A percentile compares a stretch with the other conserved stretches of the same genome.
phyloP scores from a whole-genome alignment of 2,113 vertebrate genomes.

The Zosterops pallidus region DNA sequence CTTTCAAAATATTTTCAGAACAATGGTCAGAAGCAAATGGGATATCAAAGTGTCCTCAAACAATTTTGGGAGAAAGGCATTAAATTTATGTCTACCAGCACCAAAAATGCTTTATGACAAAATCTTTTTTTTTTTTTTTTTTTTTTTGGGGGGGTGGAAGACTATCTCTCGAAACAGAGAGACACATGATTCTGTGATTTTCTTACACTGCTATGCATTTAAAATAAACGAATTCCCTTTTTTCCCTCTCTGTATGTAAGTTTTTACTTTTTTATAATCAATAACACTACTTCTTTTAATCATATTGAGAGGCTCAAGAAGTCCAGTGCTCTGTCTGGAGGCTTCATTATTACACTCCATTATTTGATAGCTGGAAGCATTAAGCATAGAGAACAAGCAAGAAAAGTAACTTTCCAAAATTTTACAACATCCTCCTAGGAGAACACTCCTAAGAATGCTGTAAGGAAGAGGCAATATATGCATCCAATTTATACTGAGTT shows the following conservation, averaged over 20 bases:
- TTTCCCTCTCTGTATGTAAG: background rate
- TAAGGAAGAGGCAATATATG: background rate
- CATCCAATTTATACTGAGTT: background rate
- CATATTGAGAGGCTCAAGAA: background rate
- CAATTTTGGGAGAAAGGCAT: background rate
- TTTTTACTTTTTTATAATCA: background rate
- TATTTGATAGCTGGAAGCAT: background rate
- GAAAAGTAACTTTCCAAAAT: background rate
- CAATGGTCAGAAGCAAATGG: background rate
- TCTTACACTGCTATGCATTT: background rate
- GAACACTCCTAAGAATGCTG: background rate
- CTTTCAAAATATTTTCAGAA: constrained; percentile 7
- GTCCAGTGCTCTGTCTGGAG: background rate
- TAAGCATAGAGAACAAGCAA: background rate
- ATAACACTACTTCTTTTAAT: constrained; percentile 20
- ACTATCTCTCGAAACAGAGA: background rate
- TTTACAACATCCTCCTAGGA: background rate
- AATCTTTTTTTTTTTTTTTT: background rate
- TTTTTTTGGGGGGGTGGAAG: background rate
- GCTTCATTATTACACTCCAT: background rate
- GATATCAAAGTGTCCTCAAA: background rate
- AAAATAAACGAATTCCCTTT: constrained; percentile 2
- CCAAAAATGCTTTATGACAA: background rate
- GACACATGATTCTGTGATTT: background rate
- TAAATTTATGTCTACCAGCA: background rate